These are phyloP conservation scores for Erpornis zantholeuca DNA, from an alignment of 2,113 vertebrate genomes.

Conservation along the genomic window DNA sequence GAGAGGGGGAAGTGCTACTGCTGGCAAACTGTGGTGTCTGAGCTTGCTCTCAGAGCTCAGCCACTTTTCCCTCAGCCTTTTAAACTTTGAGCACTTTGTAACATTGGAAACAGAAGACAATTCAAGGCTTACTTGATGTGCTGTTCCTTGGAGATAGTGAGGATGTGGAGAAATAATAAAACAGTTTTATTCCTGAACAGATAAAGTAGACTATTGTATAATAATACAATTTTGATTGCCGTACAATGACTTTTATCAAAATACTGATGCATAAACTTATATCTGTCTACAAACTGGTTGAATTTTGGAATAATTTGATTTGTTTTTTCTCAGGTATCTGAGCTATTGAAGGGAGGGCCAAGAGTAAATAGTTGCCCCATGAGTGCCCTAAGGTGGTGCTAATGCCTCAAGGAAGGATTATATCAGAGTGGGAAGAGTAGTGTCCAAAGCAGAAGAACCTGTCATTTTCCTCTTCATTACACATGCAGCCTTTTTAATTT, in stretches of 20 bases:
- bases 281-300: background rate
- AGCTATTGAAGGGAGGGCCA: background rate
- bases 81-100: accelerated
- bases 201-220: background rate
- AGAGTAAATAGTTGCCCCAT: background rate
- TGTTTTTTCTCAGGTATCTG: background rate
- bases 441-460: slow-evolving; percentile 35
- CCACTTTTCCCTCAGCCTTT: background rate
- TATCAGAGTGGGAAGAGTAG: background rate
- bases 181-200: background rate
- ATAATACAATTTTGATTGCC: background rate
- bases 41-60: background rate
- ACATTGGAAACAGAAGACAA: background rate
- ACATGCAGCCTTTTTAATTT: background rate
- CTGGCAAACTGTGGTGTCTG: background rate
- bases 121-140: background rate
- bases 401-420: background rate
- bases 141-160: background rate
- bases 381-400: slow-evolving; percentile 12
- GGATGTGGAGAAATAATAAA: background rate
- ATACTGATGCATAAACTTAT: background rate
- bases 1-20: background rate
- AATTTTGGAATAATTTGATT: background rate
- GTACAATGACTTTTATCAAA: background rate
- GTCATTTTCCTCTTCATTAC: background rate